A percentile compares a stretch with the other conserved stretches of the same genome.
Evolutionary conservation across 2,113 vertebrate species (phyloP).

Genomic region (Sturnira hondurensis): DNA sequence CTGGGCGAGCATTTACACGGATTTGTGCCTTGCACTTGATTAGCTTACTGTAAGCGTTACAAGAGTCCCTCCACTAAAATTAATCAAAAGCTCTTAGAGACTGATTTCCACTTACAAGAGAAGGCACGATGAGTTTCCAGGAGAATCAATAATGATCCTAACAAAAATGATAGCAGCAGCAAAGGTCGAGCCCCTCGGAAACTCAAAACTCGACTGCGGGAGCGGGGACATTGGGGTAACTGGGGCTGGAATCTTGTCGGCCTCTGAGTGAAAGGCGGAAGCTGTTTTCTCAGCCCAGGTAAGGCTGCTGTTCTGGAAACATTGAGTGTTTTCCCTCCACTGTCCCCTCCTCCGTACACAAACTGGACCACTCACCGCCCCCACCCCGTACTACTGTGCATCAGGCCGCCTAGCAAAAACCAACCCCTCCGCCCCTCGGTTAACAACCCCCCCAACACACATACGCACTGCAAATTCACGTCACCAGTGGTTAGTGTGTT

Average conservation of each 20-base stretch:
- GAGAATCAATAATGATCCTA: conserved; percentile 50
- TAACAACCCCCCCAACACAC: no score
- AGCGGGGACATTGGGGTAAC: neutral
- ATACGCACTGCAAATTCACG: neutral
- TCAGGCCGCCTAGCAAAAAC: conserved; percentile 9
- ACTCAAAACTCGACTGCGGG: neutral
- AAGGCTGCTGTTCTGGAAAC: neutral
- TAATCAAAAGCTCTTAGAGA: conserved; percentile 81
- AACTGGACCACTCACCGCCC: neutral
- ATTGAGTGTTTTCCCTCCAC: neutral
- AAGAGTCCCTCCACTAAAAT: conserved; percentile 81
- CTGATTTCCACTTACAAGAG: conserved; percentile 67
- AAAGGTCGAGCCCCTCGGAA: neutral
- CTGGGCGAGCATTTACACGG: conserved; percentile 75
- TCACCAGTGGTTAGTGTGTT: neutral
- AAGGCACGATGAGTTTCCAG: conserved; percentile 62
- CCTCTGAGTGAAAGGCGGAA: neutral
- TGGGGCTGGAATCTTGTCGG: neutral
- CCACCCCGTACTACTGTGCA: neutral
- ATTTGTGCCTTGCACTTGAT: conserved; percentile 81
- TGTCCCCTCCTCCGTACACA: neutral
- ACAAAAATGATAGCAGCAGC: neutral
- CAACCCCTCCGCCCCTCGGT: neutral
- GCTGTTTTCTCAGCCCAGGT: conserved; percentile 21
- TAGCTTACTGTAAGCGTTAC: conserved; percentile 81